These are phyloP conservation scores for Lycorma delicatula DNA, from an alignment of 1,140 invertebrate genomes.

Conservation along the genomic window DNA sequence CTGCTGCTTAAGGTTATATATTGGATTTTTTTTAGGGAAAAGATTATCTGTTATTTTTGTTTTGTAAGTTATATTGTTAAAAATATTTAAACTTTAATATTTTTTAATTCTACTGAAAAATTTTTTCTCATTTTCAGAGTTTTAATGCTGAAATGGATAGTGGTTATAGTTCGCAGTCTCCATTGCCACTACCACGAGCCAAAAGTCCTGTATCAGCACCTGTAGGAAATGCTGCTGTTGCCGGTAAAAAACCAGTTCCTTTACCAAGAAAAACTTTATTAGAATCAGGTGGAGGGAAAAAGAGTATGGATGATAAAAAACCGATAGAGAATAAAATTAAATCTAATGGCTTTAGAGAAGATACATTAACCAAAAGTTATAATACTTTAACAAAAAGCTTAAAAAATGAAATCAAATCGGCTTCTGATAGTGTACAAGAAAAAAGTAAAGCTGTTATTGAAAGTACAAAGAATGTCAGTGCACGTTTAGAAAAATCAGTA, in stretches of 20 bases:
- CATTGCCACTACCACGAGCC: background rate
- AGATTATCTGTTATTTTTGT: no score
- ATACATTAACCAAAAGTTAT: constrained; percentile 10
- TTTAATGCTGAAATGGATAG: background rate
- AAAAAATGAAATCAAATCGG: constrained; percentile 20
- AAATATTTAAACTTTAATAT: no score
- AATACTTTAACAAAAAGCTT: constrained; percentile 17
- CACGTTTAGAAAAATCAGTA: constrained; percentile 26
- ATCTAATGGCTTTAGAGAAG: constrained; percentile 2
- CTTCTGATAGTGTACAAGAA: constrained; percentile 25
- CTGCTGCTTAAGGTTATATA: no score
- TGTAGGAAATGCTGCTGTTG: no score
- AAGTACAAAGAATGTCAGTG: constrained; percentile 28
- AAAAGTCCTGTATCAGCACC: background rate
- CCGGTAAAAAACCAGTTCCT: constrained; percentile 22
- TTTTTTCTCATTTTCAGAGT: no score
- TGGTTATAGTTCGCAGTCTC: background rate
- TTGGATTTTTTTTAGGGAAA: no score
- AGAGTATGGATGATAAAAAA: background rate
- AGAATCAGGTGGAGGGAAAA: background rate
- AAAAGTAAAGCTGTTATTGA: constrained; percentile 26
- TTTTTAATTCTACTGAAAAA: no score
- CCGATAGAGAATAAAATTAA: constrained; percentile 4
- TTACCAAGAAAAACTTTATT: constrained; percentile 13
- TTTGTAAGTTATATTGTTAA: no score